Evolutionary conservation across 23 tunicate genomes (phyloP), one percentile per base, ranked within the genome.

Genomic region (Halocynthia roretzi): DNA sequence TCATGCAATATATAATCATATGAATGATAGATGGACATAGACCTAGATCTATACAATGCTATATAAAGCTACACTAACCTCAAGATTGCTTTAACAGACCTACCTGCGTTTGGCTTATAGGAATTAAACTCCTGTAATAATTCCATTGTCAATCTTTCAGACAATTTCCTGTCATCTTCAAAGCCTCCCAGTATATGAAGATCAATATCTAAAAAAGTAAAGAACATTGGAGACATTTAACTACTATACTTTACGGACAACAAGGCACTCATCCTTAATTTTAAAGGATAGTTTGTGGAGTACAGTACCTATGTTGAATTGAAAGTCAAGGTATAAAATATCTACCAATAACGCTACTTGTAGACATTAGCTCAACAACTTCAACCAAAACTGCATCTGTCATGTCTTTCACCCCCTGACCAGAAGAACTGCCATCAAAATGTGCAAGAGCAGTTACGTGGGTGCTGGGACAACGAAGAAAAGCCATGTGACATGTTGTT

Each of bases 131-230:
- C 78, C 18, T 76, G 67, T 18, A 87, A 50, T 6, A 87, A 61
- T 15, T 77, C 76, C 51, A 78, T 14, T n/a, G 87, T 61, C 9
- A 87, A 53, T 54, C 77, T 54, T 12, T 77, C 70, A 0, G 94
- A 87, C 12, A 77, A 11, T 50, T 65, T 14, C 56, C 83, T 71
- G 19, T 83, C 86, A 62, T 87, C 94, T 17, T 71, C 61, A 70
- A 88, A 88, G 8, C 95, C 95, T 0, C 95, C 95, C 22, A 83
- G 77, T 14, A 88, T 66, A 74, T 88, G 88, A 61, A 88, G 77
- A 10, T 88, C 64, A 15, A 71, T 61, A 9, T 51, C 55, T 53
- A 58, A 52, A 55, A 51, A 71, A 71, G 84, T 10, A 67, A 80
- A 73, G 53, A 56, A 58, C 8, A 67, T 19, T 20, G 17, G 31